phyloP scores from a whole-genome alignment of 1,140 invertebrate genomes.

The Sycophila sp. region DNA sequence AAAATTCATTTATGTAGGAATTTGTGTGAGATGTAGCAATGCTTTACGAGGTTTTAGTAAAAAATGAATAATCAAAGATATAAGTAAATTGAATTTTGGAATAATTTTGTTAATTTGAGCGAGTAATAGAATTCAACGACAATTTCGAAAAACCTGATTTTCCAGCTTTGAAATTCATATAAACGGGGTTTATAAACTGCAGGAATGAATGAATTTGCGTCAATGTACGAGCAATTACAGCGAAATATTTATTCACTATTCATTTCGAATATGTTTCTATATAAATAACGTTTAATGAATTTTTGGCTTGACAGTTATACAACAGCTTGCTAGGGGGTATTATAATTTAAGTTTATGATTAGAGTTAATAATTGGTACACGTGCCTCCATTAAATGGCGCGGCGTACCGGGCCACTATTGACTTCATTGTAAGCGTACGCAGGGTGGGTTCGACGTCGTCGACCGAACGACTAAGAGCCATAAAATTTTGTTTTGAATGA shows the following conservation, averaged over 20 bases:
- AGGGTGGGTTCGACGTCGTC: not conserved
- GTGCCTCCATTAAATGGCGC: conserved; percentile 51
- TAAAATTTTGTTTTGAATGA: conserved; percentile 42
- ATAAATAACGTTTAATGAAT: conserved; percentile 58
- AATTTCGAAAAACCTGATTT: not conserved
- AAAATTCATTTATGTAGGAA: too few species aligned
- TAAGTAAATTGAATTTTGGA: too few species aligned
- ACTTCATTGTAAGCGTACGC: not conserved
- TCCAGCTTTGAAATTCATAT: not conserved
- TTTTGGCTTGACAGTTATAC: conserved; percentile 50
- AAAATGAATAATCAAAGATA: too few species aligned
- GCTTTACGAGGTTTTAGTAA: too few species aligned
- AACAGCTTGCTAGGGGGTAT: conserved; percentile 49
- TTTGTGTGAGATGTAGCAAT: too few species aligned
- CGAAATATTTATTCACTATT: conserved; percentile 29
- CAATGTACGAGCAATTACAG: not conserved
- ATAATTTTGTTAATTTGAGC: too few species aligned
- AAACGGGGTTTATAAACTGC: conserved; percentile 4
- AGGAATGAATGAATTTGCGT: conserved; percentile 11
- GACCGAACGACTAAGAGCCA: conserved; percentile 41
- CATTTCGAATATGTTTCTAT: conserved; percentile 48
- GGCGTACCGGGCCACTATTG: conserved; percentile 39
- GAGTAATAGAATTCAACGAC: not conserved
- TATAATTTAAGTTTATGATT: conserved; percentile 63
- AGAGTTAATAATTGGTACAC: conserved; percentile 63